Evolutionary conservation across 1,140 invertebrate genomes (phyloP).

Genomic region (Bombus huntii): DNA sequence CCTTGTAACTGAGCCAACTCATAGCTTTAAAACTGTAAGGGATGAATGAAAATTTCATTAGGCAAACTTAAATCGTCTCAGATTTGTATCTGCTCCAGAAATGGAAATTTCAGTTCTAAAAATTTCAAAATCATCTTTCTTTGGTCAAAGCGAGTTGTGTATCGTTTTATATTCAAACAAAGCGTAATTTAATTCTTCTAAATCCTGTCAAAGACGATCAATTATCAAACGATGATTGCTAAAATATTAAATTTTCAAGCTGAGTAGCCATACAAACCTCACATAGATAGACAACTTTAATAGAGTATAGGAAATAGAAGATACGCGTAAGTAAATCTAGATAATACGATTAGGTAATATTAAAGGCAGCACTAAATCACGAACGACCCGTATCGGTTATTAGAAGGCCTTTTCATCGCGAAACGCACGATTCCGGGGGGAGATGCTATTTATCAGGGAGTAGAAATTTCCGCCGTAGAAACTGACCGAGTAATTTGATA

Average conservation of each 20-base stretch:
- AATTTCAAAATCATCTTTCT: background rate
- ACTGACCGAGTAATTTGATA: slow-evolving; percentile 33
- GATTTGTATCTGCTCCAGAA: background rate
- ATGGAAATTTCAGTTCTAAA: background rate
- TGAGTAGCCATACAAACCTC: too few relatives aligned
- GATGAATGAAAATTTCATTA: background rate
- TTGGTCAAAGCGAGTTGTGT: background rate
- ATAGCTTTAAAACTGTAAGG: background rate
- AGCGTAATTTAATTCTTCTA: too few relatives aligned
- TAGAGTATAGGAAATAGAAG: background rate
- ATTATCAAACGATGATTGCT: too few relatives aligned
- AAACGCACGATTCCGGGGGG: slow-evolving; percentile 6
- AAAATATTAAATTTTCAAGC: too few relatives aligned
- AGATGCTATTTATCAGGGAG: slow-evolving; percentile 2
- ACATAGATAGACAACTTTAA: background rate
- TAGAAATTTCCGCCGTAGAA: background rate
- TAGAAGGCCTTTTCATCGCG: slow-evolving; percentile 1
- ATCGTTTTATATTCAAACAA: too few relatives aligned
- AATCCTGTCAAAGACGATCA: too few relatives aligned
- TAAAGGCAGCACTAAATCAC: background rate
- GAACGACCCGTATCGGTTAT: slow-evolving; percentile 35
- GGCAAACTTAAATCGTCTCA: background rate
- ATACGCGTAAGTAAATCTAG: background rate
- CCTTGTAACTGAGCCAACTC: background rate
- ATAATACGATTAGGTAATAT: slow-evolving; percentile 6